A percentile compares a stretch with the other conserved stretches of the same genome.
Evolutionary conservation across 2,113 vertebrate genomes (phyloP).

Genomic region (Rattus rattus): DNA sequence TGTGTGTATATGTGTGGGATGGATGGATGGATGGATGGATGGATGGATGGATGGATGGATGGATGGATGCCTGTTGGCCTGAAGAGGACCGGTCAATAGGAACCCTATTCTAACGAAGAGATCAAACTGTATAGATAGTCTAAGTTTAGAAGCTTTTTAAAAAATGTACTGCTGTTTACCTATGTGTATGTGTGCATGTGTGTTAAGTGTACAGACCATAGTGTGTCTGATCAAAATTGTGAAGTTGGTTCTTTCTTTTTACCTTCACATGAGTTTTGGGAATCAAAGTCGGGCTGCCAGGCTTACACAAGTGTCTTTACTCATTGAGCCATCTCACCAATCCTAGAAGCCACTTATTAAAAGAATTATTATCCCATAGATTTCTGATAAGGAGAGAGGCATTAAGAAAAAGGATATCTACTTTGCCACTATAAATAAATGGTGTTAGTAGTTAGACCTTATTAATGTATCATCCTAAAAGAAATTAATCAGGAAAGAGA

Average conservation of each 20-base stretch:
- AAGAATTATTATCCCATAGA: background rate
- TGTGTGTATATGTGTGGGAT: no score
- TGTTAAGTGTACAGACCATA: background rate
- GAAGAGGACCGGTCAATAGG: background rate
- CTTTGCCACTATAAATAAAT: background rate
- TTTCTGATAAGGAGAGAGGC: background rate
- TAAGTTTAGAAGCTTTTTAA: background rate
- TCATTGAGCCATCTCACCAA: background rate
- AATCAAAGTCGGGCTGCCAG: background rate
- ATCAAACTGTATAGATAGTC: background rate
- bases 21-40: background rate
- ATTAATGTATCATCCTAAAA: background rate
- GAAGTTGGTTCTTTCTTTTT: background rate
- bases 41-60: background rate
- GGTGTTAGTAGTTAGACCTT: background rate
- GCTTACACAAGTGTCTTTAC: background rate
- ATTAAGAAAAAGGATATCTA: background rate
- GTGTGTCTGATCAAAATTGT: background rate
- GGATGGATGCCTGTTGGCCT: background rate
- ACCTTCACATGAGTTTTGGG: background rate
- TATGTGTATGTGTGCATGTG: background rate
- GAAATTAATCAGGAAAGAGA: conserved; percentile 36
- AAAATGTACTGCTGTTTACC: background rate
- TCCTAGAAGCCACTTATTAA: background rate
- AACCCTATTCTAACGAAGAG: background rate